phyloP scores from a whole-genome alignment of 2,797 vertebrate genomes.

The Ispidina lecontei region DNA sequence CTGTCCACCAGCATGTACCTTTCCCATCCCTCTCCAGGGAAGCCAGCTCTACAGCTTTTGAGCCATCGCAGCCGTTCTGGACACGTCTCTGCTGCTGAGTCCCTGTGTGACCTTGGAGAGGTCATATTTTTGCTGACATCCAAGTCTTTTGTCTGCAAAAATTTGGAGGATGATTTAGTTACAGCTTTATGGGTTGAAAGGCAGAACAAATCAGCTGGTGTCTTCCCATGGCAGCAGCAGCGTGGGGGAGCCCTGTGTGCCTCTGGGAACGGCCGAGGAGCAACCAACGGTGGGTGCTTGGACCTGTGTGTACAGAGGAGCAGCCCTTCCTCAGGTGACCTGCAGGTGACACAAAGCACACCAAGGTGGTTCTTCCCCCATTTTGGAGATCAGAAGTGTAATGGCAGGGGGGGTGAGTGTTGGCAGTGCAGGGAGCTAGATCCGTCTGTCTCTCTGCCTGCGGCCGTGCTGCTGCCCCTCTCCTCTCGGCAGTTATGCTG shows the following conservation, averaged over 20 bases:
- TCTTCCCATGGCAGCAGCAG: not conserved
- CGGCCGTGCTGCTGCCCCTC: fast-evolving
- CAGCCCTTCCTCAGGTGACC: not conserved
- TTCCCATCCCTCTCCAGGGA: not conserved
- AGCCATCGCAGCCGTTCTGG: not conserved
- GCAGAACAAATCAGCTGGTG: not conserved
- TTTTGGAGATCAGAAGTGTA: not conserved
- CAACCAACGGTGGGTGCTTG: fast-evolving
- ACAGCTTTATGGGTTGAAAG: not conserved
- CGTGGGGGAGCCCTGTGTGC: not conserved
- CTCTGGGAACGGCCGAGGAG: fast-evolving
- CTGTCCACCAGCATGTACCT: fast-evolving
- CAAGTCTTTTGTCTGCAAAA: not conserved
- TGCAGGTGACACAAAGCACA: not conserved
- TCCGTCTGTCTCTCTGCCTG: not conserved
- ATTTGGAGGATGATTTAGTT: not conserved
- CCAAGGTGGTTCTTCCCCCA: fast-evolving
- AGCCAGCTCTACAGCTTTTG: not conserved
- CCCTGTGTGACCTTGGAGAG: not conserved
- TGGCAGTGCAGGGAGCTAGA: not conserved
- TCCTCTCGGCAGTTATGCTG: not conserved
- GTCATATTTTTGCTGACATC: not conserved
- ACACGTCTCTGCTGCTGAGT: not conserved
- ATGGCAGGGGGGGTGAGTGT: not conserved
- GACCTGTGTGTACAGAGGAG: fast-evolving